Evolutionary conservation across 2,113 vertebrate species (phyloP).

Genomic region (Trematocara stigmaticum): DNA sequence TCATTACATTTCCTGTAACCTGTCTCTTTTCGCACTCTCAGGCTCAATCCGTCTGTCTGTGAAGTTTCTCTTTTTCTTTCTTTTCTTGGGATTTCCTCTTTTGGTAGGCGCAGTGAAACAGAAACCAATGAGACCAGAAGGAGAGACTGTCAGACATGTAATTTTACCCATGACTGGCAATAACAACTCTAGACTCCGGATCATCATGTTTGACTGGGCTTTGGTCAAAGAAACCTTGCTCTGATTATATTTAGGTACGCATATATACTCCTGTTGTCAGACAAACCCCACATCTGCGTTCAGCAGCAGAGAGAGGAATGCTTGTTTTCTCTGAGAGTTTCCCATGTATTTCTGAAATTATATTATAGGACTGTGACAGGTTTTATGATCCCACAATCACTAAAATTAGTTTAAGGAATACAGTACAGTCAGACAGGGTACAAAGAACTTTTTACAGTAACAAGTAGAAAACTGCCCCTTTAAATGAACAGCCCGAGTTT

Average conservation of each 20-base stretch:
- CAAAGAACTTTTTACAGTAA: not conserved
- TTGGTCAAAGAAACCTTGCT: conserved; percentile 37
- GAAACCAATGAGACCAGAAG: conserved; percentile 43
- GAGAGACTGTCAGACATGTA: conserved; percentile 59
- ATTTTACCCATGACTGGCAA: conserved; percentile 68
- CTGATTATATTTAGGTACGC: conserved; percentile 50
- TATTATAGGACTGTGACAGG: not conserved
- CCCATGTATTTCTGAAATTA: conserved; percentile 30
- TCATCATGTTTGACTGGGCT: conserved; percentile 59
- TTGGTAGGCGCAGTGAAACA: conserved; percentile 42
- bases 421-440: not conserved
- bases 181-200: conserved; percentile 44
- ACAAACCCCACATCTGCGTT: conserved; percentile 43
- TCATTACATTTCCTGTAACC: conserved; percentile 37
- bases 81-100: conserved; percentile 57
- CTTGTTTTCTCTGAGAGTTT: conserved; percentile 15
- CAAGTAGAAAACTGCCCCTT: not conserved
- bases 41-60: conserved; percentile 29
- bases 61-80: conserved; percentile 34
- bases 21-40: conserved; percentile 32
- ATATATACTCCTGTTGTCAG: conserved; percentile 38
- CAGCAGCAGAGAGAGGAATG: conserved; percentile 30
- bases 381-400: conserved; percentile 22
- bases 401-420: conserved; percentile 1
- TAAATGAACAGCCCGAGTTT: not conserved